A percentile compares a stretch with the other conserved stretches of the same genome.
phyloP scores from a whole-genome alignment of 2,888 invertebrate genomes.

The Steromphala cineraria region DNA sequence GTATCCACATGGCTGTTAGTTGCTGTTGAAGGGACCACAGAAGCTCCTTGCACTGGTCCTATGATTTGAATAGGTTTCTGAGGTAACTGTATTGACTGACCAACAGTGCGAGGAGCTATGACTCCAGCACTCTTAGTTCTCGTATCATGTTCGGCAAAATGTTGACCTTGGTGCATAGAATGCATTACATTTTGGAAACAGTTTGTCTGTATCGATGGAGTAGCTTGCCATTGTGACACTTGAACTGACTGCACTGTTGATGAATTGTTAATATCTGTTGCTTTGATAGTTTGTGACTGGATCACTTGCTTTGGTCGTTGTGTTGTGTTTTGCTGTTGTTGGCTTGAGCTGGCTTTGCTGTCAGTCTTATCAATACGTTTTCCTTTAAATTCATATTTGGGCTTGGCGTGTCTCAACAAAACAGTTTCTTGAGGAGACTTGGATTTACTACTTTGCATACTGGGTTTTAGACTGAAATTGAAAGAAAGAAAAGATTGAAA shows the following conservation, averaged over 20 bases:
- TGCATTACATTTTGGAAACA: too few relatives aligned
- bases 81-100: background rate
- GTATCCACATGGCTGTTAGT: background rate
- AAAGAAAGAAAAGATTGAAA: too few relatives aligned
- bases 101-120: background rate
- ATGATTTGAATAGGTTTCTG: background rate
- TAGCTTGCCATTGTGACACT: background rate
- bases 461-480: background rate
- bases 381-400: conserved; percentile 60
- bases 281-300: background rate
- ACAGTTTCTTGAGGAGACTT: conserved; percentile 49
- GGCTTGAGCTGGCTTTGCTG: background rate
- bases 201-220: background rate
- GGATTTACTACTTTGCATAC: background rate
- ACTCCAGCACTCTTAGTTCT: conserved; percentile 3
- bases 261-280: background rate
- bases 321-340: background rate
- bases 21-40: background rate
- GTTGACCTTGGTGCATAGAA: background rate
- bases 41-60: background rate
- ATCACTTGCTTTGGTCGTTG: background rate
- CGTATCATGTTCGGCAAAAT: background rate
- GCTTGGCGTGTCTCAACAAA: conserved; percentile 55
- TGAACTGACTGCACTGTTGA: background rate
- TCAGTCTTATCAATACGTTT: conserved; percentile 42